Evolutionary conservation across 2,113 vertebrate genomes (phyloP).

Genomic region (Mustelus asterias): DNA sequence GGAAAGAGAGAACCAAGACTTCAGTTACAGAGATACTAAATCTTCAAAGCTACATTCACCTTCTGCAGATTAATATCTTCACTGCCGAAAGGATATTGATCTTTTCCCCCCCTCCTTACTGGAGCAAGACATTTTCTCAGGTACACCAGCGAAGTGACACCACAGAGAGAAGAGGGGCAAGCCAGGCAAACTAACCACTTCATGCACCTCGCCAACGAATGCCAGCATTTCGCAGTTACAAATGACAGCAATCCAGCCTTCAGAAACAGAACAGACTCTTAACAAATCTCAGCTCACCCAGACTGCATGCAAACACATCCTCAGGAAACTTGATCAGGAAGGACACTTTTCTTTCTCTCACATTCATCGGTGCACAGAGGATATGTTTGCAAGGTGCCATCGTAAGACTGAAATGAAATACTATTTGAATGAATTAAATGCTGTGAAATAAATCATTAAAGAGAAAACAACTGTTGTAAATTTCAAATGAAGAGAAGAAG

Average conservation of each 20-base stretch:
- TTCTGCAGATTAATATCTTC: conserved; percentile 35
- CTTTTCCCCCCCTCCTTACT: conserved; percentile 4
- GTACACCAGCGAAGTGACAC: conserved; percentile 34
- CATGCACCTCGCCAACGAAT: conserved; percentile 30
- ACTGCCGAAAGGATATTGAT: conserved; percentile 33
- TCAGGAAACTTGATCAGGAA: conserved; percentile 37
- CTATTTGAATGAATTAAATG: conserved; percentile 30
- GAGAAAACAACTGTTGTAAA: neutral
- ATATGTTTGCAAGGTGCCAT: conserved; percentile 22
- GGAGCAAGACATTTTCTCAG: conserved; percentile 33
- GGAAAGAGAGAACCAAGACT: conserved; percentile 32
- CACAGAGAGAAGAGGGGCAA: conserved; percentile 35
- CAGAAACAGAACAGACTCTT: conserved; percentile 35
- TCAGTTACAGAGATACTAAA: conserved; percentile 32
- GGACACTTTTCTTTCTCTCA: conserved; percentile 21
- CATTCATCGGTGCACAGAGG: conserved; percentile 35
- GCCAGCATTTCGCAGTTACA: conserved; percentile 30
- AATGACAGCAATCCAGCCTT: conserved; percentile 31
- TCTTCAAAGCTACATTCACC: conserved; percentile 36
- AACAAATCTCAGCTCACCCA: conserved; percentile 34
- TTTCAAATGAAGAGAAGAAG: neutral
- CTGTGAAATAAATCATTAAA: conserved; percentile 21
- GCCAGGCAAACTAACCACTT: conserved; percentile 35
- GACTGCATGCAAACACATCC: conserved; percentile 37
- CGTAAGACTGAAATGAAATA: conserved; percentile 32